phyloP scores from a whole-genome alignment of 2,113 vertebrate genomes.

The Pituophis catenifer region DNA sequence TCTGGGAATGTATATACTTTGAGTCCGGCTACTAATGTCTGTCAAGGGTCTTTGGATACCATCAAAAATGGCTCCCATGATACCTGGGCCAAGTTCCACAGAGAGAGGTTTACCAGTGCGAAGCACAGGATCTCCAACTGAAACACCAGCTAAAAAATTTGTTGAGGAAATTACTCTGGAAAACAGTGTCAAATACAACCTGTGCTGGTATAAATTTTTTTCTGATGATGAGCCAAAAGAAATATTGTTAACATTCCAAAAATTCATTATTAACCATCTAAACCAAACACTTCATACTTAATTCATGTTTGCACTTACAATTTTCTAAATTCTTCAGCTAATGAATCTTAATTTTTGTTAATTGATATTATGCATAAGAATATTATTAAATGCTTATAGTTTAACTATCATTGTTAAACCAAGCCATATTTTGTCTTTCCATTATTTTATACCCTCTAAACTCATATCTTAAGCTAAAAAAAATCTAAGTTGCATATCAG shows the following conservation, averaged over 20 bases:
- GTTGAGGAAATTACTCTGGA: constrained; percentile 79
- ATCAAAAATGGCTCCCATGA: constrained; percentile 99
- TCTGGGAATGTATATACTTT: constrained; percentile 97
- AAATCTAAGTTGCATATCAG: not conserved
- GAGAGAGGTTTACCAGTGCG: constrained; percentile 96
- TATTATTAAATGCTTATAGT: not conserved
- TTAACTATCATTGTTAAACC: not conserved
- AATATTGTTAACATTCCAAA: not conserved
- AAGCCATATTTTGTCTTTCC: not conserved
- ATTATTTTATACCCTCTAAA: not conserved
- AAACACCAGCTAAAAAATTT: constrained; percentile 83
- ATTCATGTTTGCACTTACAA: not conserved
- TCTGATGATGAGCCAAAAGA: not conserved
- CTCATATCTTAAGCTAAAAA: not conserved
- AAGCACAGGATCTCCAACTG: constrained; percentile 93
- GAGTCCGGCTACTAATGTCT: constrained; percentile 87
- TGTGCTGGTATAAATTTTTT: not conserved
- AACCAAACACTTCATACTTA: not conserved
- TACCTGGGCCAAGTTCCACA: constrained; percentile 93
- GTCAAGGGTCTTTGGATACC: constrained; percentile 95
- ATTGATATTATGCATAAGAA: not conserved
- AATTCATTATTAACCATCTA: not conserved
- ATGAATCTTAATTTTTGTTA: not conserved
- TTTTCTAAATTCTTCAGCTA: not conserved
- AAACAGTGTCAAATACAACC: not conserved